phyloP scores from a whole-genome alignment of 2,797 vertebrate species.

The Sus cebifrons region DNA sequence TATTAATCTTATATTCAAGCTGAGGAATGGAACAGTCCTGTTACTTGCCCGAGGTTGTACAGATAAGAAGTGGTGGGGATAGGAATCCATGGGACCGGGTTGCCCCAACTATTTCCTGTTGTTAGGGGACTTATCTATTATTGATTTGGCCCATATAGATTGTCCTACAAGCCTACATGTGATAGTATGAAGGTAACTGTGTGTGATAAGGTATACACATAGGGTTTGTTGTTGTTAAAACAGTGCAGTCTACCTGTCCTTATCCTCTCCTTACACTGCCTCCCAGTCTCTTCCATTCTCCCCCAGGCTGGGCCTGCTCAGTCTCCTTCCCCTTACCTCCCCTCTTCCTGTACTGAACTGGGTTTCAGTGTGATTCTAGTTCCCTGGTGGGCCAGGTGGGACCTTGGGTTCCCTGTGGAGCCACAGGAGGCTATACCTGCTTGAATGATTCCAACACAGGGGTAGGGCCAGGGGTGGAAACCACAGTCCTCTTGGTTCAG shows the following conservation, averaged over 20 bases:
- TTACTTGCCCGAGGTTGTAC: slow-evolving; percentile 17
- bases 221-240: neutral
- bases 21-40: neutral
- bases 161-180: neutral
- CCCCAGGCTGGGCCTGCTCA: neutral
- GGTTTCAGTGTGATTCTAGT: neutral
- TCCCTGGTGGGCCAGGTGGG: neutral
- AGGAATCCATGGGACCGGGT: neutral
- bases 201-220: neutral
- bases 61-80: neutral
- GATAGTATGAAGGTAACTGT: neutral
- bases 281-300: neutral
- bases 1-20: slow-evolving; percentile 24
- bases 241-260: neutral
- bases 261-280: neutral
- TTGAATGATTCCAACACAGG: neutral
- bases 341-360: neutral
- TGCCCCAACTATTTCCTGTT: neutral
- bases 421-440: neutral
- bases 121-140: neutral
- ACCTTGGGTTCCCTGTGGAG: neutral
- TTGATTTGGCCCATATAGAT: neutral
- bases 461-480: too few relatives aligned
- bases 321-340: neutral
- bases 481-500: neutral